phyloP scores from a whole-genome alignment of 2,113 vertebrate species.

The Rhea americana region DNA sequence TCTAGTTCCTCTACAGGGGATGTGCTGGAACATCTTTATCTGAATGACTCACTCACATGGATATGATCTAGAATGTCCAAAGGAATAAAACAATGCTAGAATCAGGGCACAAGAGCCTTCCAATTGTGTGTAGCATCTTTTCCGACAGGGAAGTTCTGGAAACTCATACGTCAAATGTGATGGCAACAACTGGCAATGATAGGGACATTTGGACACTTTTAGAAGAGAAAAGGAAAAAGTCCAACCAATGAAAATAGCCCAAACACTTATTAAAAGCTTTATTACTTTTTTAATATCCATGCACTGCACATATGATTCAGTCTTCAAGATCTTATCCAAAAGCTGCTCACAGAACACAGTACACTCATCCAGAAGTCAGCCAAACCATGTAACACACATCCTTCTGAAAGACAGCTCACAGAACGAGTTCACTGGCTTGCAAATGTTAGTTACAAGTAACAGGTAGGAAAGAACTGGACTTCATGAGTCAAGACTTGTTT shows the following conservation, averaged over 20 bases:
- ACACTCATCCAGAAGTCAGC: not conserved
- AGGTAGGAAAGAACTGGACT: not conserved
- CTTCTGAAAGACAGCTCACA: not conserved
- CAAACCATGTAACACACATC: not conserved
- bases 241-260: not conserved
- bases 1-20: not conserved
- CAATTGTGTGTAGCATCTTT: not conserved
- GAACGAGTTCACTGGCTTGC: not conserved
- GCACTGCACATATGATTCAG: not conserved
- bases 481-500: not conserved
- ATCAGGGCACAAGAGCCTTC: not conserved
- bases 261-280: not conserved
- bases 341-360: not conserved
- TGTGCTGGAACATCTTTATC: slow-evolving; percentile 19
- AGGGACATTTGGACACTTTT: not conserved
- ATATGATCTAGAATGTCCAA: not conserved
- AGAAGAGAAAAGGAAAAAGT: not conserved
- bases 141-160: not conserved
- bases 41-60: not conserved
- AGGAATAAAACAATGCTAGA: not conserved
- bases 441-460: not conserved
- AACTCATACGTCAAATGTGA: not conserved
- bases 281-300: not conserved
- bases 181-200: not conserved
- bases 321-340: not conserved